These are phyloP conservation scores for Sebastes cheni DNA, from an alignment of 2,797 vertebrate species.

Conservation along the genomic window DNA sequence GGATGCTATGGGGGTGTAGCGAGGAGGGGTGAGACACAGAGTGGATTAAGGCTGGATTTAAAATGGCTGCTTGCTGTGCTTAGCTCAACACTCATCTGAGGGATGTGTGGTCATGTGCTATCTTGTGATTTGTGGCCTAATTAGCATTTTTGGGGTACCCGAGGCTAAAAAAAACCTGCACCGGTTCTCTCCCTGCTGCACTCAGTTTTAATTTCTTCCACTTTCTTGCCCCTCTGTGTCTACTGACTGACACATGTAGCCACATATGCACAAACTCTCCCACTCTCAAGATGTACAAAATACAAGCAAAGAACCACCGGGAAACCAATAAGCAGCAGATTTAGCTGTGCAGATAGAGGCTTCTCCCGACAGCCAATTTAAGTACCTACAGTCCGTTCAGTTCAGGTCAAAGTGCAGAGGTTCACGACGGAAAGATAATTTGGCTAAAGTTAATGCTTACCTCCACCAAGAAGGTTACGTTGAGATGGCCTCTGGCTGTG, in stretches of 20 bases:
- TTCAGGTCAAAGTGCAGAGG: conserved; percentile 54
- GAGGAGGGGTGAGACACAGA: conserved; percentile 45
- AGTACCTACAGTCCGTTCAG: conserved; percentile 45
- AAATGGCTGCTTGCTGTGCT: conserved; percentile 71
- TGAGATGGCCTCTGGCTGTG: conserved; percentile 39
- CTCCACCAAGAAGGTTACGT: conserved; percentile 38
- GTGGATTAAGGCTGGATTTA: conserved; percentile 72
- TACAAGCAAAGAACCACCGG: conserved; percentile 49
- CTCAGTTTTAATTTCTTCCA: conserved; percentile 15
- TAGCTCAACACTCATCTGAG: conserved; percentile 58
- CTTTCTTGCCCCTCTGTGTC: not conserved
- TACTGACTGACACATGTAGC: conserved; percentile 17
- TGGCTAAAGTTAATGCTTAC: conserved; percentile 41
- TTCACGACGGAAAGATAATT: conserved; percentile 48
- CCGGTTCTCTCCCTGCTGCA: conserved; percentile 3
- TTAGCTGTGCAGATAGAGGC: conserved; percentile 32
- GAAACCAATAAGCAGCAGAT: conserved; percentile 51
- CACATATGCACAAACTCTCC: conserved; percentile 34
- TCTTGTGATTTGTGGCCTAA: conserved; percentile 70
- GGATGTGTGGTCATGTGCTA: conserved; percentile 62
- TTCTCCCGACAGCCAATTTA: conserved; percentile 48
- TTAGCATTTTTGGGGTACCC: conserved; percentile 61
- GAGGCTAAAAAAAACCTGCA: conserved; percentile 22
- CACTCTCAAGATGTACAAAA: conserved; percentile 40
- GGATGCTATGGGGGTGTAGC: conserved; percentile 42